Evolutionary conservation across 2,888 invertebrate genomes (phyloP).

Genomic region (Morpho deidamia): DNA sequence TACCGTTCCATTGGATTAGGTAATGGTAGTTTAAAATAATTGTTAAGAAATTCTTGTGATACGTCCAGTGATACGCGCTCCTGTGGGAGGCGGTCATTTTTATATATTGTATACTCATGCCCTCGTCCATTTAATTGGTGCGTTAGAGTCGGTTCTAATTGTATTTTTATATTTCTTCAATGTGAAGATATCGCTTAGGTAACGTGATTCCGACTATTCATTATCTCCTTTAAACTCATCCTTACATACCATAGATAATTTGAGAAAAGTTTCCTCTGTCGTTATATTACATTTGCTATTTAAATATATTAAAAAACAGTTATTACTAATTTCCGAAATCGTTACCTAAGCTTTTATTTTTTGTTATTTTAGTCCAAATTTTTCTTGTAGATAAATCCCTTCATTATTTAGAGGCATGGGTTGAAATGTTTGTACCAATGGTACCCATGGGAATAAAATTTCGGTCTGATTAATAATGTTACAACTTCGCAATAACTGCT

Average conservation of each 20-base stretch:
- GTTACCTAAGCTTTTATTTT: too few relatives aligned
- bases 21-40: conserved; percentile 65
- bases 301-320: too few relatives aligned
- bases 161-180: conserved; percentile 10
- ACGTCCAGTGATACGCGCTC: conserved; percentile 64
- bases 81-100: conserved; percentile 23
- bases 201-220: too few relatives aligned
- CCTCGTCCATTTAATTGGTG: conserved; percentile 11
- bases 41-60: conserved; percentile 71
- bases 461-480: not conserved
- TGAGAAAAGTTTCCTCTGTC: too few relatives aligned
- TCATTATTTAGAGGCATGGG: conserved; percentile 26
- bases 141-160: conserved; percentile 13
- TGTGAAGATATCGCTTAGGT: not conserved
- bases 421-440: conserved; percentile 28
- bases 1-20: conserved; percentile 76
- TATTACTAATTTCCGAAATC: too few relatives aligned
- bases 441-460: conserved; percentile 48
- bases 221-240: too few relatives aligned
- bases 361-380: too few relatives aligned
- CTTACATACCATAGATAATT: too few relatives aligned
- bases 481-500: not conserved
- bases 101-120: conserved; percentile 29
- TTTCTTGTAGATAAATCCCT: not conserved
- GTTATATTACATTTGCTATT: too few relatives aligned